Base-by-base conservation (phyloP, 2,888 invertebrate species). In the Nudaria mundana region DNA sequence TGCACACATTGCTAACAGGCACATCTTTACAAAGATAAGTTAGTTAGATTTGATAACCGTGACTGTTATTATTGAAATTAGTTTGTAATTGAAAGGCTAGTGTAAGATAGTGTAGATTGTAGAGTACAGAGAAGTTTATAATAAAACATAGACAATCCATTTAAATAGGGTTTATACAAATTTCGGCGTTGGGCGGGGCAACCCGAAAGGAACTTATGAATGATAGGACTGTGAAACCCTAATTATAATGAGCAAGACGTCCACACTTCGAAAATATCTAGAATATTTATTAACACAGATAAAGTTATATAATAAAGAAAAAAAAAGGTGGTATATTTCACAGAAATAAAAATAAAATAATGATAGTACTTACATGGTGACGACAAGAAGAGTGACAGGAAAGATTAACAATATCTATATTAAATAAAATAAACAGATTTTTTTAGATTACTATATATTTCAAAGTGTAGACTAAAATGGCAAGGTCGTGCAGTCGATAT, bases 121-220 rank as follows among this genome's bases (percentile, higher is more conserved):
- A 72, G 71, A 73, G 69, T 74, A 74, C 56, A 76, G 57, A 78
- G 71, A 63, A 76, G 64, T 71, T 69, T 56, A 58, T 58, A n/a
- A n/a, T n/a, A n/a, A n/a, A 69, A 69, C 63, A 64, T 63, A 70
- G 67, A 59, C 66, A 62, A 64, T 68, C 68, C 60, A 53, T 32
- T 52, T 49, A 55, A 61, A 61, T 68, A 76, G 76, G 77, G 76
- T 60, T 80, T 71, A 66, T 63, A 69, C 51, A 69, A 74, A 63
- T 79, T 77, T 80, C 76, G 87, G 87, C 87, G 82, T 76, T 81
- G 85, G 87, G 87, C 87, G 86, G 87, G 87, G 87, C 68, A 71
- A 78, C 86, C 84, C 81, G 71, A 70, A 74, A 73, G 69, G 65
- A 73, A 66, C 51, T 62, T 65, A 74, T 55, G 61, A 55, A 62